Conservation (phyloP, 2,113 vertebrate genomes). For the Nycticryphes semicollaris region DNA sequence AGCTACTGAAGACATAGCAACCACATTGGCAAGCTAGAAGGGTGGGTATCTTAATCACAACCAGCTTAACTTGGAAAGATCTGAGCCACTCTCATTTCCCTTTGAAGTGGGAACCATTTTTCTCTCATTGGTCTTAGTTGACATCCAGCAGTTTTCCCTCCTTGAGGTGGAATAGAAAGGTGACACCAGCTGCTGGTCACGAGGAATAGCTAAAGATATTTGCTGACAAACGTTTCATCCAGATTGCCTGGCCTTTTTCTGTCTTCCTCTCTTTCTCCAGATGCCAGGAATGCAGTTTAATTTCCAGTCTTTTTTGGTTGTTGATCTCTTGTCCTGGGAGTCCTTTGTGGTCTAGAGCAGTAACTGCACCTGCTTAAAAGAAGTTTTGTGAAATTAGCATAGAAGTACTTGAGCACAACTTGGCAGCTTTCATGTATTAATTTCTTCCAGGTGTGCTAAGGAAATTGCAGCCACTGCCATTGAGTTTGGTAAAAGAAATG, state of each 20-base stretch:
- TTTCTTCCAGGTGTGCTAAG: not conserved
- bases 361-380: not conserved
- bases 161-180: not conserved
- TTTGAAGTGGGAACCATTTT: not conserved
- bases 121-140: rapidly evolving
- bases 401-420: not conserved
- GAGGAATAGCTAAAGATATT: not conserved
- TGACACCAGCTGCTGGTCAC: not conserved
- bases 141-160: not conserved
- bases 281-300: not conserved
- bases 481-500: not conserved
- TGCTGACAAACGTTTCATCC: not conserved
- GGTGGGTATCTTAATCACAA: not conserved
- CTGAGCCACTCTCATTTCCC: not conserved
- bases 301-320: not conserved
- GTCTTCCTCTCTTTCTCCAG: not conserved
- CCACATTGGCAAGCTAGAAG: not conserved
- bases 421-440: not conserved
- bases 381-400: not conserved
- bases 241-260: not conserved
- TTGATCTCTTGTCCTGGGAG: not conserved
- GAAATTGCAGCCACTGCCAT: not conserved
- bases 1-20: not conserved
- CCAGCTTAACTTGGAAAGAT: not conserved
- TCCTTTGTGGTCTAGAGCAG: not conserved